phyloP scores from a whole-genome alignment of 1,140 invertebrate genomes.

The Atta texana region DNA sequence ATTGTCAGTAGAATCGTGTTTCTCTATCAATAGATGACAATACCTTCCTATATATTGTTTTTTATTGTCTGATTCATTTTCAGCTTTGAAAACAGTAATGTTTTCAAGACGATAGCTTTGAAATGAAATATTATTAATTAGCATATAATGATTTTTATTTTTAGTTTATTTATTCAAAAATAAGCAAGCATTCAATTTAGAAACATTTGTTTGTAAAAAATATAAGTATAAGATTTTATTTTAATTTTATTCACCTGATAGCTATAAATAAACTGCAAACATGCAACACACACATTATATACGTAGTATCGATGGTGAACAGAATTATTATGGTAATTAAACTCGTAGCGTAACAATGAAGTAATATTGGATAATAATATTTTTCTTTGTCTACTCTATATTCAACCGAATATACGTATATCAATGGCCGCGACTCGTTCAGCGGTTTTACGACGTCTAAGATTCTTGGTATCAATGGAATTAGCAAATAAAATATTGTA shows the following conservation, averaged over 20 bases:
- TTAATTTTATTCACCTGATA: slow-evolving; percentile 21
- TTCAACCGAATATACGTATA: slow-evolving; percentile 17
- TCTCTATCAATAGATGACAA: neutral
- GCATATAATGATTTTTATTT: too few species aligned
- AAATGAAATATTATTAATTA: neutral
- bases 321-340: slow-evolving; percentile 9
- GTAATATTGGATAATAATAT: slow-evolving; percentile 55
- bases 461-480: slow-evolving; percentile 49
- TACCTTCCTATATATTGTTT: neutral
- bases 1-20: neutral
- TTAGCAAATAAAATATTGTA: neutral
- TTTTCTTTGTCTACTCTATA: slow-evolving; percentile 61
- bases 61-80: neutral
- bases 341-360: neutral
- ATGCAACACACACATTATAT: slow-evolving; percentile 34
- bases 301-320: slow-evolving; percentile 19
- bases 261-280: slow-evolving; percentile 31
- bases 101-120: slow-evolving; percentile 29
- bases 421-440: slow-evolving; percentile 57
- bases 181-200: neutral
- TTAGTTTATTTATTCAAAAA: neutral
- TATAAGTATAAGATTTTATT: neutral
- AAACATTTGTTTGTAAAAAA: neutral
- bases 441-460: slow-evolving; percentile 51
- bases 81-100: neutral